Evolutionary conservation across 2,797 vertebrate genomes (phyloP).

Genomic region (Percopsis omiscomaycus): DNA sequence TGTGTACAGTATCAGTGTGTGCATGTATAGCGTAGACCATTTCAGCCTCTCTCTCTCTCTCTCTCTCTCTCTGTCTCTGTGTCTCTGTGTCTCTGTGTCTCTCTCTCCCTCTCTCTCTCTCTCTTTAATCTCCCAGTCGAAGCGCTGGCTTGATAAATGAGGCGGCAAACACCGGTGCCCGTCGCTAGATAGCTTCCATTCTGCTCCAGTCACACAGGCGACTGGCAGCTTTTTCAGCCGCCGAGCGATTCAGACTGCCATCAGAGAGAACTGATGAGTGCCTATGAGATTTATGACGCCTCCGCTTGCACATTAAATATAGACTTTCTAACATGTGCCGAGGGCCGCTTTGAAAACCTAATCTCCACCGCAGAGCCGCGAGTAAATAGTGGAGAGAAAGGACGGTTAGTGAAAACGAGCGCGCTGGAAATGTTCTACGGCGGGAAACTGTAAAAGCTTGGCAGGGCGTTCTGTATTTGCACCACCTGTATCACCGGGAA

Average conservation of each 20-base stretch:
- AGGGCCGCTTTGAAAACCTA: constrained; percentile 66
- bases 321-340: constrained; percentile 68
- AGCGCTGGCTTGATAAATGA: constrained; percentile 70
- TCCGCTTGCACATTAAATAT: constrained; percentile 71
- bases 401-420: not conserved
- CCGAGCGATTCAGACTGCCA: constrained; percentile 76
- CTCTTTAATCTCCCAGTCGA: constrained; percentile 45
- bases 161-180: constrained; percentile 66
- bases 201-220: constrained; percentile 62
- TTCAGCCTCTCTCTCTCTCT: too few species aligned
- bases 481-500: too few species aligned
- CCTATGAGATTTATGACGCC: constrained; percentile 72
- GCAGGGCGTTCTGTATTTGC: not conserved
- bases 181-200: constrained; percentile 72
- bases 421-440: too few species aligned
- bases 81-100: too few species aligned
- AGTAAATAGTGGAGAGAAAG: constrained; percentile 38
- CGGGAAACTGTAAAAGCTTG: not conserved
- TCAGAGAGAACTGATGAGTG: constrained; percentile 73
- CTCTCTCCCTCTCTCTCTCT: constrained; percentile 8
- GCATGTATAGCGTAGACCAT: too few species aligned
- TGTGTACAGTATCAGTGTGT: too few species aligned
- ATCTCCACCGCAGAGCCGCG: constrained; percentile 51
- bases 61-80: constrained; percentile 4
- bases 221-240: constrained; percentile 72